phyloP scores from a whole-genome alignment of 1,140 invertebrate species.

The Heliconius hewitsoni region DNA sequence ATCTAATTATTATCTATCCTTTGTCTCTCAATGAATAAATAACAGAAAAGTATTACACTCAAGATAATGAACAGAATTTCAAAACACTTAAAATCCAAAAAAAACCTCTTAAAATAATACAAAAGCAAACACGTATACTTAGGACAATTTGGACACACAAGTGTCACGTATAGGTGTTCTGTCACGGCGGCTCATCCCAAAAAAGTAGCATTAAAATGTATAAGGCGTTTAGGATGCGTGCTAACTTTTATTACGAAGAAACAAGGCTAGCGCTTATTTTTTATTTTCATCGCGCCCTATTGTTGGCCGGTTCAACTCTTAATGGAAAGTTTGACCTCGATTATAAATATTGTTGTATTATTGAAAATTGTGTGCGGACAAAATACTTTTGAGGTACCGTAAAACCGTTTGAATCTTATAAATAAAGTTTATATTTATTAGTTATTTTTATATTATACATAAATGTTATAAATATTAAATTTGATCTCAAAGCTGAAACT shows the following conservation, averaged over 20 bases:
- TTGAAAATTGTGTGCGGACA: neutral
- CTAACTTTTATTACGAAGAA: constrained; percentile 37
- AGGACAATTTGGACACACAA: constrained; percentile 31
- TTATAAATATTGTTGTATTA: neutral
- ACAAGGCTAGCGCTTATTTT: constrained; percentile 25
- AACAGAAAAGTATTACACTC: no score
- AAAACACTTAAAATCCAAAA: neutral
- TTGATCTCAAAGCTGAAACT: no score
- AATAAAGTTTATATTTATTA: no score
- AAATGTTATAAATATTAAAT: no score
- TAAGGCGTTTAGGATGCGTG: constrained; percentile 35
- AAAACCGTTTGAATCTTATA: no score
- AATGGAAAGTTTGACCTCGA: constrained; percentile 7
- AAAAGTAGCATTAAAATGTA: constrained; percentile 46
- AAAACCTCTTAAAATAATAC: neutral
- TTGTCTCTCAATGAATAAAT: no score
- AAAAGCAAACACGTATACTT: constrained; percentile 27
- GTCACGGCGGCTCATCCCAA: constrained; percentile 42
- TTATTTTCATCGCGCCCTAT: constrained; percentile 16
- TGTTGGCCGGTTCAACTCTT: neutral
- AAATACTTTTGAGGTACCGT: no score
- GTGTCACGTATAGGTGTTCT: constrained; percentile 47
- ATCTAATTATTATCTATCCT: no score
- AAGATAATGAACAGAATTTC: no score
- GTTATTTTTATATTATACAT: no score